Evolutionary conservation across 1,140 invertebrate species (phyloP).

Genomic region (Phortica variegata): DNA sequence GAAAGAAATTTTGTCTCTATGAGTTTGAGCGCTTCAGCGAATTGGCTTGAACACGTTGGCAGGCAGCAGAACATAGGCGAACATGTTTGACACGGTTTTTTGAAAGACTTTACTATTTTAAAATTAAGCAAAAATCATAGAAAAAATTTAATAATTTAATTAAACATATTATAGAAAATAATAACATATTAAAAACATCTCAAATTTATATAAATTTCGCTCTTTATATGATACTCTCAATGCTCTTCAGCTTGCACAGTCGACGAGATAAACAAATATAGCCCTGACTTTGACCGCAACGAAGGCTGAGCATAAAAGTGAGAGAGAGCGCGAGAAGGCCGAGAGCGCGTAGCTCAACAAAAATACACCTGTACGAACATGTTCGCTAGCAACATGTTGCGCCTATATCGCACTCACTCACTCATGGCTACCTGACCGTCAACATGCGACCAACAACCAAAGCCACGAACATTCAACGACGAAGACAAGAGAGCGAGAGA

Average conservation of each 20-base stretch:
- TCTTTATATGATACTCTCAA: too few species aligned
- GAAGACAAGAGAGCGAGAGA: constrained; percentile 21
- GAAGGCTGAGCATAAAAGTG: too few species aligned
- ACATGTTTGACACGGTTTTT: constrained; percentile 9
- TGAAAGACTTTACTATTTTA: neutral
- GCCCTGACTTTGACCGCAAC: constrained; percentile 53
- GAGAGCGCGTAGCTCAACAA: constrained; percentile 24
- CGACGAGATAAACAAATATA: constrained; percentile 37
- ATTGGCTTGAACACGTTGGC: constrained; percentile 40
- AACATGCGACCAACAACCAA: neutral
- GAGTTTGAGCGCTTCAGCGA: constrained; percentile 19
- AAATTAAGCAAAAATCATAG: neutral
- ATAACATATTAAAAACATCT: neutral
- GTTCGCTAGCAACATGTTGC: constrained; percentile 34
- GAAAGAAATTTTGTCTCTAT: constrained; percentile 6
- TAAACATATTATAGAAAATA: neutral
- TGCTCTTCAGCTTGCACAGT: too few species aligned
- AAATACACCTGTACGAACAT: constrained; percentile 33
- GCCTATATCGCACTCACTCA: neutral
- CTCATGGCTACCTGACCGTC: constrained; percentile 1
- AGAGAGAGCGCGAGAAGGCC: too few species aligned
- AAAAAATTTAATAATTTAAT: neutral
- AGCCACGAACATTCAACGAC: neutral
- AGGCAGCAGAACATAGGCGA: too few species aligned
- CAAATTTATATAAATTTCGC: neutral